Percentiles rank a stretch among this genome's conserved stretches.
phyloP scores from a whole-genome alignment of 2,113 vertebrate species.

The Antechinus flavipes region DNA sequence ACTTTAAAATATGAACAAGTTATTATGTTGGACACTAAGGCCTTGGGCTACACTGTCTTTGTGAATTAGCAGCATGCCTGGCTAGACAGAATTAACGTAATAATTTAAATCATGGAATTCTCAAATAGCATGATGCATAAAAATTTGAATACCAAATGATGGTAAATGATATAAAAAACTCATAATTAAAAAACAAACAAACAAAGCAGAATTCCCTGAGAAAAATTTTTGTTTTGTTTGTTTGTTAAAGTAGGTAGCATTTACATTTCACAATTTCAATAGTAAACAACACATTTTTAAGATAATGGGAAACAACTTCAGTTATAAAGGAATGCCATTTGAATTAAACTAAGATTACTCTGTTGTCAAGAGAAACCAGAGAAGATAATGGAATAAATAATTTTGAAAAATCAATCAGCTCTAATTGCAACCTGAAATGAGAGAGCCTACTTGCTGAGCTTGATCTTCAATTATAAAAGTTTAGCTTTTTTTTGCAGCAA shows the following conservation, averaged over 20 bases:
- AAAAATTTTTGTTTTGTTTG: neutral
- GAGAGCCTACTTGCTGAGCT: neutral
- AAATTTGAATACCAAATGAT: neutral
- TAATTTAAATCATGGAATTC: neutral
- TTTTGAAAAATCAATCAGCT: neutral
- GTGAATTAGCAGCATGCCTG: neutral
- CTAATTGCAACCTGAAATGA: neutral
- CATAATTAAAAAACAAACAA: neutral
- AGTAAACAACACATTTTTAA: neutral
- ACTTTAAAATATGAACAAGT: neutral
- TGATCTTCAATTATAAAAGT: neutral
- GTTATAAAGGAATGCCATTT: neutral
- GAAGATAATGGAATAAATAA: neutral
- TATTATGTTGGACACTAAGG: neutral
- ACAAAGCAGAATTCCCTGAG: neutral
- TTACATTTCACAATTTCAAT: neutral
- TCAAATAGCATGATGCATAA: neutral
- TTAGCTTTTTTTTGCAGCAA: neutral
- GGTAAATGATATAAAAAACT: neutral
- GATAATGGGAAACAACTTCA: neutral
- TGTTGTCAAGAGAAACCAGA: neutral
- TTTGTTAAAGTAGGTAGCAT: neutral
- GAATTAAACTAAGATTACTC: neutral
- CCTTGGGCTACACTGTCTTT: neutral
- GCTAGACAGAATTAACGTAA: neutral